A percentile compares a stretch with the other conserved stretches of the same genome.
Conservation (phyloP, 2,113 vertebrate species). For the Chiloscyllium plagiosum region DNA sequence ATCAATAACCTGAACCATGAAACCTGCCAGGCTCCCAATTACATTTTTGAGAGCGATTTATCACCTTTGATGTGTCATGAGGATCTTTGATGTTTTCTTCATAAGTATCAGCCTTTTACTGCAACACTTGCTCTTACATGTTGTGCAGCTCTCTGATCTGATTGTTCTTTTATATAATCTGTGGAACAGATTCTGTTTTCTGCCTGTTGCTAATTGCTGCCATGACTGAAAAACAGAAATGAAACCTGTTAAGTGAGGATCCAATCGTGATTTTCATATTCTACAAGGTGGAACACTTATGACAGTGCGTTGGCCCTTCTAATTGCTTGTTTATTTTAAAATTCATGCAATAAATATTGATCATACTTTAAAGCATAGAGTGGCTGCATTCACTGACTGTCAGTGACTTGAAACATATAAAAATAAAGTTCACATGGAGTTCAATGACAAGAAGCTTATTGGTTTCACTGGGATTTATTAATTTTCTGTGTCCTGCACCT, state of each 20-base stretch:
- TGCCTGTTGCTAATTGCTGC: background rate
- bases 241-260: background rate
- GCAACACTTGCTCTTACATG: background rate
- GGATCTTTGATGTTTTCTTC: background rate
- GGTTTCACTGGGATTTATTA: constrained; percentile 64
- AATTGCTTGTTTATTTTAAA: constrained; percentile 5
- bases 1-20: background rate
- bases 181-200: background rate
- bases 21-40: background rate
- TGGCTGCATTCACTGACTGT: background rate
- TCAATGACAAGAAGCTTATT: constrained; percentile 54
- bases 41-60: background rate
- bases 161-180: constrained; percentile 6
- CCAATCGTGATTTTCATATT: background rate
- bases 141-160: background rate
- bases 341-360: constrained; percentile 8
- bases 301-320: background rate
- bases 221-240: background rate
- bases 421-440: constrained; percentile 47
- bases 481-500: constrained; percentile 55
- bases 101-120: background rate
- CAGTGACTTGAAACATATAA: background rate
- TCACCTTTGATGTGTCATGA: background rate
- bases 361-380: constrained; percentile 5
- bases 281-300: background rate